Conservation (phyloP, 2,888 invertebrate genomes). For the Sarcophaga subvicina region DNA sequence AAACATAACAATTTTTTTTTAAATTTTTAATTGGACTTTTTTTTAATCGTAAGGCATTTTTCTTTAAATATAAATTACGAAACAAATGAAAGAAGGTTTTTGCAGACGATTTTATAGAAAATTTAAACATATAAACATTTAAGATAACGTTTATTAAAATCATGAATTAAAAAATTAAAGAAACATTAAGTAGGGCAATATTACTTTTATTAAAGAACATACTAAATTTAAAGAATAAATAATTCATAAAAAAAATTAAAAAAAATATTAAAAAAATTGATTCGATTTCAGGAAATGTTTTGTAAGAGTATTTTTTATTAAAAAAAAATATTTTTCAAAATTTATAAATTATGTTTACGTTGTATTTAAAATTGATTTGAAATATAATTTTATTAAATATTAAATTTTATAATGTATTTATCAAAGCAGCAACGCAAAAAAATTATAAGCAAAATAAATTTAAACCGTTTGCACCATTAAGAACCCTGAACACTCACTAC, state of each 20-base stretch:
- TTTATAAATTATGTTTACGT: background rate
- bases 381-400: background rate
- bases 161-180: no score
- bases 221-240: no score
- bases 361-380: background rate
- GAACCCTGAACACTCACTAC: slow-evolving; percentile 44
- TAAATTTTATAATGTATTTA: background rate
- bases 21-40: background rate
- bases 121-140: no score
- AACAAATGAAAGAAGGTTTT: slow-evolving; percentile 4
- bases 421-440: slow-evolving; percentile 5
- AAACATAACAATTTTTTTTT: no score
- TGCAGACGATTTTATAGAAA: background rate
- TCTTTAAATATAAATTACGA: slow-evolving; percentile 12
- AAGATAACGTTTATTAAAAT: no score
- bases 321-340: slow-evolving; percentile 2
- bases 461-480: slow-evolving; percentile 61
- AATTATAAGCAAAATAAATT: slow-evolving; percentile 24
- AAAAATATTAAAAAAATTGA: no score
- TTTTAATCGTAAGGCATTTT: slow-evolving; percentile 42
- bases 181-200: no score
- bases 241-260: no score
- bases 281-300: no score
- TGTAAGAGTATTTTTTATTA: background rate
- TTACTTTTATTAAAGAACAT: no score